Evolutionary conservation across 2,113 vertebrate genomes (phyloP).

Genomic region (Passerina amoena): DNA sequence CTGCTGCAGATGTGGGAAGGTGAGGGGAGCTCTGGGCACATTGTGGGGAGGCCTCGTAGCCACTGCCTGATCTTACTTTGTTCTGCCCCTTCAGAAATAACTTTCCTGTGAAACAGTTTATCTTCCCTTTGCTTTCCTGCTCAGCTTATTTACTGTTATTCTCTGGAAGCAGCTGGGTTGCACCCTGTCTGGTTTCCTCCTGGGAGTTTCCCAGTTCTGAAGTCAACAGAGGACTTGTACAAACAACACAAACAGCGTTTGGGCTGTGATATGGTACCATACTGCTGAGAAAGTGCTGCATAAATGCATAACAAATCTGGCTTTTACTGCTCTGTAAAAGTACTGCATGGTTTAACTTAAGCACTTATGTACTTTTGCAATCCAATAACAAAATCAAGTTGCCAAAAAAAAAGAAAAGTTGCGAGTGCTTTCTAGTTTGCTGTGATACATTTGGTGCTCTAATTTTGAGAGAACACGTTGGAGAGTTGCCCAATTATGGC

Average conservation of each 20-base stretch:
- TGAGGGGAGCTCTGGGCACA: fast-evolving
- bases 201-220: neutral
- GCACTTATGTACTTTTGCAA: neutral
- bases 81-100: neutral
- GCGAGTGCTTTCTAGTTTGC: neutral
- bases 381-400: neutral
- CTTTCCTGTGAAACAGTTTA: neutral
- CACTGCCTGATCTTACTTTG: neutral
- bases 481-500: neutral
- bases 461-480: neutral
- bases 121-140: neutral
- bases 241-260: neutral
- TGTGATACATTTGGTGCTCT: neutral
- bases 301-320: conserved; percentile 5
- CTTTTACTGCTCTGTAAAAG: neutral
- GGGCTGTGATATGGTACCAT: neutral
- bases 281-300: neutral
- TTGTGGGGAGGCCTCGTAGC: fast-evolving
- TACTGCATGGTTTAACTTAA: neutral
- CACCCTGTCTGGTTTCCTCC: neutral
- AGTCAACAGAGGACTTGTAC: neutral
- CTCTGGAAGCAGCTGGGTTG: neutral
- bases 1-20: neutral
- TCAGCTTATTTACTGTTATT: neutral
- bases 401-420: neutral